These are phyloP conservation scores for Porites lobata DNA, from an alignment of 92 coral and sea anemone genomes.

Conservation along the genomic window DNA sequence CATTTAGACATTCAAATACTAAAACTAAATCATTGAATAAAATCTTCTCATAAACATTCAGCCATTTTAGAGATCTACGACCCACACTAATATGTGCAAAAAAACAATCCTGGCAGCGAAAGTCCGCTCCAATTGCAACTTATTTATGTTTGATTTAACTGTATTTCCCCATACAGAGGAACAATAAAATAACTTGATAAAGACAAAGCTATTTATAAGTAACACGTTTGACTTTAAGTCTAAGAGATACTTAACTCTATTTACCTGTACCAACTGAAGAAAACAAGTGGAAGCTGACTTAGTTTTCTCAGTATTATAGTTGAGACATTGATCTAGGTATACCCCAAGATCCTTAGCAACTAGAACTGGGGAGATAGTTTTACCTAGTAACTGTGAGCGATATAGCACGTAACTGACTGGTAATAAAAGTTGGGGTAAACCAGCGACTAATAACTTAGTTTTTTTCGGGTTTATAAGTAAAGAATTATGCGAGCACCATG, in stretches of 20 bases:
- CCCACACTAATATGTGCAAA: no score
- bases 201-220: no score
- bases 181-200: no score
- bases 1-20: no score
- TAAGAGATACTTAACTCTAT: neutral
- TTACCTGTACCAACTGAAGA: neutral
- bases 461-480: neutral
- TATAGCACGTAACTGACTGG: constrained; percentile 7
- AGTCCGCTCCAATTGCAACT: no score
- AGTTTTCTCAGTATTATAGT: neutral
- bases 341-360: constrained; percentile 6
- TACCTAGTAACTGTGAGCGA: neutral
- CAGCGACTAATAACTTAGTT: neutral
- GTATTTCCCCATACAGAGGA: no score
- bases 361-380: neutral
- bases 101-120: no score
- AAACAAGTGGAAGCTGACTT: constrained; percentile 3
- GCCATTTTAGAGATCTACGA: no score
- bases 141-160: no score
- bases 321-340: neutral
- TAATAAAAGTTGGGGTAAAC: constrained; percentile 7
- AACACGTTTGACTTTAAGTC: no score
- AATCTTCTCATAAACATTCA: no score
- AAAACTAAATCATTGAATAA: no score
- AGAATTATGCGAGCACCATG: neutral